Conservation (phyloP, 2,888 invertebrate species). For the Mellilla xanthometata region DNA sequence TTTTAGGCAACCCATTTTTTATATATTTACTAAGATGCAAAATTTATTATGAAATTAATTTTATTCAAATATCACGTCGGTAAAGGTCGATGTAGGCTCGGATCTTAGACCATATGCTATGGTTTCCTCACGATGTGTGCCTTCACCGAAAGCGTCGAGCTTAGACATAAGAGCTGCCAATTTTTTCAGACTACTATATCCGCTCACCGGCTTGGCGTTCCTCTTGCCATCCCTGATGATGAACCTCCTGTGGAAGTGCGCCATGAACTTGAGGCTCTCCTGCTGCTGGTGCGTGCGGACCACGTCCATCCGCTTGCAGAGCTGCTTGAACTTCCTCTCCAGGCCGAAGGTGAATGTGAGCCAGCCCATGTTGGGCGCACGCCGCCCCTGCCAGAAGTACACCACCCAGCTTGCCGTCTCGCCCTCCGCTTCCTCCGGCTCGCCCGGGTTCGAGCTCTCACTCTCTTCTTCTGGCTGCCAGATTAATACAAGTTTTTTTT, state of each 20-base stretch:
- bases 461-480: conserved; percentile 77
- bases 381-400: conserved; percentile 99
- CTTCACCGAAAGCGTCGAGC: too few species aligned
- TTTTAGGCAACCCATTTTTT: too few species aligned
- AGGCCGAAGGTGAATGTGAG: conserved; percentile 98
- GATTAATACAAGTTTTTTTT: too few species aligned
- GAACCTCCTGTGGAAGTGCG: conserved; percentile 96
- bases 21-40: too few species aligned
- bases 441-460: conserved; percentile 57
- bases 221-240: conserved; percentile 95
- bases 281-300: conserved; percentile 99
- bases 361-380: conserved; percentile 99
- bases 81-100: too few species aligned
- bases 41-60: too few species aligned
- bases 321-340: conserved; percentile 74
- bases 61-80: too few species aligned
- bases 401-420: conserved; percentile 89
- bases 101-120: too few species aligned
- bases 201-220: conserved; percentile 70
- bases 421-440: conserved; percentile 68
- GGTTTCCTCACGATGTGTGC: too few species aligned
- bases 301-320: conserved; percentile 86
- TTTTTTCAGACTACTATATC: too few species aligned
- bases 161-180: too few species aligned
- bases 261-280: conserved; percentile 98